Base-by-base conservation (phyloP, 1,140 invertebrate species). In the Heterodera schachtii region DNA sequence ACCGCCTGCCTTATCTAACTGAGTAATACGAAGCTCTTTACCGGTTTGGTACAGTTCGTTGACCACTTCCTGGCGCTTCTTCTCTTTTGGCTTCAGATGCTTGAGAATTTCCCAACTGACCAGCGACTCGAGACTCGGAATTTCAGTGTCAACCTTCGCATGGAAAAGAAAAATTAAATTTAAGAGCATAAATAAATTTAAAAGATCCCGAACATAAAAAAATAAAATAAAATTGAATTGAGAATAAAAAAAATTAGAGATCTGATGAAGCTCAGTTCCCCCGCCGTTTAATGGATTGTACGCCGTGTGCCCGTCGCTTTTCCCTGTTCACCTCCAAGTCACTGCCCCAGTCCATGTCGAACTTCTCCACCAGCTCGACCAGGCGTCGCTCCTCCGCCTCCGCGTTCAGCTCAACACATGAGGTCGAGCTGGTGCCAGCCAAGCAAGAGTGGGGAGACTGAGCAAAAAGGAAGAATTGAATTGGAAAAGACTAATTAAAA, bases 1-100 rank as follows among this genome's bases (percentile, higher is more conserved):
- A n/a, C n/a, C n/a, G n/a, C n/a, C n/a, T n/a, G n/a, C n/a, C n/a
- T n/a, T n/a, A n/a, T n/a, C n/a, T n/a, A n/a, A n/a, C n/a, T n/a
- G n/a, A n/a, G n/a, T n/a, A n/a, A n/a, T n/a, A n/a, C n/a, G n/a
- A n/a, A n/a, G n/a, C n/a, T n/a, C n/a, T n/a, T 71, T 71, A 71
- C 69, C 69, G 69, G 69, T 71, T 41, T 71, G 69, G 31, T 43
- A 41, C 31, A 71, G 69, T 71, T 96, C 96, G 91, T 98, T 98
- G 81, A 98, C 95, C 88, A 98, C 95, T 92, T 98, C 96, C 91
- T 98, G 97, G 84, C 96, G 92, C 90, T 98, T 98, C 90, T 94
- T 94, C 91, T 95, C 93, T 86, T 93, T 92, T 60, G 94, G 92
- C 83, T 93, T 93, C 73, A 95, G 91, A 75, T 92, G 91, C 21